Conservation (phyloP, 2,113 vertebrate species). For the Heterotilapia buettikoferi region DNA sequence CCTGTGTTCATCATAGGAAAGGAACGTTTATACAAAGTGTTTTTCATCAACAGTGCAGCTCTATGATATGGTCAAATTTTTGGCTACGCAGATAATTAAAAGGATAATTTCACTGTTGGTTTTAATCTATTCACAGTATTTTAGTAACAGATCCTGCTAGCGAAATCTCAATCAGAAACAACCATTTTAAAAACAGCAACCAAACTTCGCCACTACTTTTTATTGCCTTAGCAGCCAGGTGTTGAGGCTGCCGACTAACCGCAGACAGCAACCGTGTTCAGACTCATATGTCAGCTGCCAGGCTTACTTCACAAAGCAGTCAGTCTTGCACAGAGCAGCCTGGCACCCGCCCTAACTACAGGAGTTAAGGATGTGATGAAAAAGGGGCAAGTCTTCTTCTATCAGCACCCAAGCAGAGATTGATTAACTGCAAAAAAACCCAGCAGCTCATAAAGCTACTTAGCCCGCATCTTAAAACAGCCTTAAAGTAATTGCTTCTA, state of each 20-base stretch:
- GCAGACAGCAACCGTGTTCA: conserved; percentile 46
- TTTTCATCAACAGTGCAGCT: not conserved
- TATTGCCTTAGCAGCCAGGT: conserved; percentile 51
- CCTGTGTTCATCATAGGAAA: not conserved
- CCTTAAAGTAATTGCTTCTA: not conserved
- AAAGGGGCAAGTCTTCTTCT: not conserved
- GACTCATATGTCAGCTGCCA: conserved; percentile 65
- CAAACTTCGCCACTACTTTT: conserved; percentile 40
- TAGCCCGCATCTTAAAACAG: not conserved
- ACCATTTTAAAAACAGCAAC: conserved; percentile 18
- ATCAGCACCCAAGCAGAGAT: conserved; percentile 16
- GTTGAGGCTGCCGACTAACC: conserved; percentile 32
- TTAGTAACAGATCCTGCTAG: not conserved
- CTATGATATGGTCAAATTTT: not conserved
- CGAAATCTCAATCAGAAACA: conserved; percentile 12
- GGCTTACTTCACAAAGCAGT: conserved; percentile 28
- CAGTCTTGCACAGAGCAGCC: conserved; percentile 23
- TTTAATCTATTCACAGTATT: not conserved
- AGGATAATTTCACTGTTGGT: not conserved
- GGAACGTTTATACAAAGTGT: not conserved
- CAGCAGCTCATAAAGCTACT: conserved; percentile 39
- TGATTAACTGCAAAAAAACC: conserved; percentile 44
- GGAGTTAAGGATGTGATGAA: conserved; percentile 26
- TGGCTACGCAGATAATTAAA: not conserved
- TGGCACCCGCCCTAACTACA: conserved; percentile 33